phyloP scores from a whole-genome alignment of 1,140 invertebrate species.

The Hypothenemus hampei region DNA sequence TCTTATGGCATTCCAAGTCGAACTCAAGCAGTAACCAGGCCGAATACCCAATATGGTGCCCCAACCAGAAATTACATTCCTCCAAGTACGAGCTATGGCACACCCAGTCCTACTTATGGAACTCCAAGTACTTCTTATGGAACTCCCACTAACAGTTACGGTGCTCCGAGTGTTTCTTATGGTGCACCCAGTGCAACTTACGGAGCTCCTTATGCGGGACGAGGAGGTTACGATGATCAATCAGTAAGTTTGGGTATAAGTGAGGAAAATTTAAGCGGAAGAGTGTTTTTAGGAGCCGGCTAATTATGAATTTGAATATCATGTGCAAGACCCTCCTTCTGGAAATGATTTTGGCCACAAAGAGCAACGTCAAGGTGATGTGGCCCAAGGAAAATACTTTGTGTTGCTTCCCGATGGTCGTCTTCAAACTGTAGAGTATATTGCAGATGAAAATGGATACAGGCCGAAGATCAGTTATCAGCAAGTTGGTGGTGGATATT shows the following conservation, averaged over 20 bases:
- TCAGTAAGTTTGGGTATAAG: conserved; percentile 45
- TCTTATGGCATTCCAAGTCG: conserved; percentile 5
- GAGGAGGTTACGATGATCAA: conserved; percentile 39
- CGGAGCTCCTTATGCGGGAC: conserved; percentile 29
- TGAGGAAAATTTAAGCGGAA: no score
- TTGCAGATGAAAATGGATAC: conserved; percentile 70
- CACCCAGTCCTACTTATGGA: neutral
- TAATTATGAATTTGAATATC: conserved; percentile 70
- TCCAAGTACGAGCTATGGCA: conserved; percentile 25
- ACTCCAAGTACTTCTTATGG: conserved; percentile 36
- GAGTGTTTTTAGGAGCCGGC: conserved; percentile 57
- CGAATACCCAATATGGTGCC: conserved; percentile 38
- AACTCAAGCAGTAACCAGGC: neutral
- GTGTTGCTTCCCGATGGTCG: conserved; percentile 72
- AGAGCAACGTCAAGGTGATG: conserved; percentile 62
- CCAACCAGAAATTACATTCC: conserved; percentile 42
- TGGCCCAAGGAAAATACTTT: conserved; percentile 64
- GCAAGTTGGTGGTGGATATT: conserved; percentile 51
- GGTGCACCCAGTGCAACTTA: conserved; percentile 39
- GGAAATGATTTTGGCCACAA: conserved; percentile 70
- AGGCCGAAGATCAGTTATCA: conserved; percentile 70
- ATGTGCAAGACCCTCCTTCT: conserved; percentile 62
- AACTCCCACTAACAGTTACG: conserved; percentile 45
- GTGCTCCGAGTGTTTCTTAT: conserved; percentile 35
- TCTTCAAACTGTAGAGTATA: conserved; percentile 71